Conservation (phyloP, 2,888 invertebrate genomes). For the Drosophila kuntzei region DNA sequence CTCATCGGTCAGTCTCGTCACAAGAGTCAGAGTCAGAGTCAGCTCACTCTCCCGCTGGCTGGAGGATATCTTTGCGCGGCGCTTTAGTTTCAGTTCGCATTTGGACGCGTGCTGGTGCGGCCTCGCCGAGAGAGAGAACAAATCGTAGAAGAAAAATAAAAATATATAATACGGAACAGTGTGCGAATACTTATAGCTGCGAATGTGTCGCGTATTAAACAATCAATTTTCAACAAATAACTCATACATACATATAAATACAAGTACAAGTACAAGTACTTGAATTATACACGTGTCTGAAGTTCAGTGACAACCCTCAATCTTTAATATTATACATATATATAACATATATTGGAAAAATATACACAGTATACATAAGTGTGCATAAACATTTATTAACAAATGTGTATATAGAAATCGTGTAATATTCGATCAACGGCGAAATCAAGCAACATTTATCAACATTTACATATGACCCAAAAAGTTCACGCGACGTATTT, state of each 20-base stretch:
- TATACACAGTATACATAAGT: conserved; percentile 3
- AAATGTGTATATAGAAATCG: conserved; percentile 40
- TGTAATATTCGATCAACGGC: conserved; percentile 59
- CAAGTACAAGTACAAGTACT: conserved; percentile 5
- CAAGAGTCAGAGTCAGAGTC: conserved; percentile 55
- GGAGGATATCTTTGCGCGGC: conserved; percentile 76
- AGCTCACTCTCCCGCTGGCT: conserved; percentile 68
- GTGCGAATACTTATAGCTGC: conserved; percentile 41
- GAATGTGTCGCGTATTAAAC: conserved; percentile 49
- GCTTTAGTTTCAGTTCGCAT: conserved; percentile 77
- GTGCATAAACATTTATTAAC: conserved; percentile 24
- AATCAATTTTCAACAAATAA: conserved; percentile 30
- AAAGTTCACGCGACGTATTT: conserved; percentile 54
- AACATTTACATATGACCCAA: conserved; percentile 52
- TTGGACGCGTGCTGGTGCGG: conserved; percentile 77
- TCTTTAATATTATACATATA: conserved; percentile 19
- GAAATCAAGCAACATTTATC: conserved; percentile 37
- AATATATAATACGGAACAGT: conserved; percentile 25
- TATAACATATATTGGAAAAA: conserved; percentile 14
- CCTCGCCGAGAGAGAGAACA: conserved; percentile 64
- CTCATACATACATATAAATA: conserved; percentile 1
- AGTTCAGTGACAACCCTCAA: conserved; percentile 70
- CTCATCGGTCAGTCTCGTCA: conserved; percentile 43
- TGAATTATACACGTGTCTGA: conserved; percentile 65
- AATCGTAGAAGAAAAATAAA: conserved; percentile 3